Base-by-base conservation (phyloP, 2,113 vertebrate species). In the Madoqua kirkii region DNA sequence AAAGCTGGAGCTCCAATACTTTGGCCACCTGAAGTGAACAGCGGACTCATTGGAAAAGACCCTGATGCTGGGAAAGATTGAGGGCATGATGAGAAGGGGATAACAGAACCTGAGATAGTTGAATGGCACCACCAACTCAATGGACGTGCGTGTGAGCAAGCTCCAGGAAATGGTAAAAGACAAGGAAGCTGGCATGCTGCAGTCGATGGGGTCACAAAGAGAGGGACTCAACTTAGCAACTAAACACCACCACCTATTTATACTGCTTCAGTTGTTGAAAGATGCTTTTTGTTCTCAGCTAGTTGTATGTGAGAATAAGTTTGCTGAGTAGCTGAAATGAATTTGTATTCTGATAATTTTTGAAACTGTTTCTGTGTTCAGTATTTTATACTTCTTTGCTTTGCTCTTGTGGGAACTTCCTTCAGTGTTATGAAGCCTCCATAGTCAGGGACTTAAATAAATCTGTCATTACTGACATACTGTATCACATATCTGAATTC, bases 321-420 rank as follows among this genome's bases (percentile, higher is more conserved):
- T 78, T 54, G n/a, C 50, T 92, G n/a, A 95, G 54, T 15, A 74
- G 25, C 45, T 87, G 5, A 94, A 96, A 64, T 62, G 15, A 87
- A 74, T 74, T 96, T 93, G 16, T 59, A 93, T 81, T 92, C 50
- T 83, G 52, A 57, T 90, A 27, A 45, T 95, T 95, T 96, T 93
- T 45, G 50, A 96, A 90, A 19, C 84, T 85, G 25, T 89, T 95
- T 89, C 43, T 27, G 27, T 43, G 33, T 87, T 79, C 48, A 71
- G 11, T 74, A 40, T 60, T 93, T 95, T 91, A 27, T 86, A 62
- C 33, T 27, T 10, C 29, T 95, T 82, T 86, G 14, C 14, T 92
- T 90, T 93, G n/a, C 52, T 89, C 76, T 55, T 67, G 19, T 7
- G 7, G 21, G 21, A 91, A 0, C 33, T 88, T 88, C 36, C 3